Percentiles rank a stretch among this genome's conserved stretches.
Evolutionary conservation across 2,797 vertebrate species (phyloP).

Genomic region (Rhyacichthys aspro): DNA sequence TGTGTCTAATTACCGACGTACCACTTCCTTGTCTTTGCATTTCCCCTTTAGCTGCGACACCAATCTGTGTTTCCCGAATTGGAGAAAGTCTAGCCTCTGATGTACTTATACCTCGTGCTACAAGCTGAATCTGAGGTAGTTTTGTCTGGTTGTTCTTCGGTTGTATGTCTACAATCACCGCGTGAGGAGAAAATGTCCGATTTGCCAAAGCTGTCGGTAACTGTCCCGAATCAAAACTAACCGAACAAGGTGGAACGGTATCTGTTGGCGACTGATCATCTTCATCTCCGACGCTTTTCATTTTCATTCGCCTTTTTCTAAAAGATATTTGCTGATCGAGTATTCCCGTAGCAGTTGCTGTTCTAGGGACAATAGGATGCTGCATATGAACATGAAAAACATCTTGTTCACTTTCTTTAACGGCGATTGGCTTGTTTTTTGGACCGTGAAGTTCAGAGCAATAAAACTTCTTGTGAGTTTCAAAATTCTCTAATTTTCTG

Average conservation of each 20-base stretch:
- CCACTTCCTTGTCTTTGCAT: conserved; percentile 91
- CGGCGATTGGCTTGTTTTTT: conserved; percentile 86
- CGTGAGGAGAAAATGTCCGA: conserved; percentile 70
- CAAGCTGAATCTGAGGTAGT: conserved; percentile 85
- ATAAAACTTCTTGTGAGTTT: conserved; percentile 99
- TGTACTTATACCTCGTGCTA: conserved; percentile 80
- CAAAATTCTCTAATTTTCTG: conserved; percentile 96
- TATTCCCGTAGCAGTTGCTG: conserved; percentile 75
- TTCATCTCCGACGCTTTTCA: conserved; percentile 98
- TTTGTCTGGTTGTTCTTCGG: conserved; percentile 78
- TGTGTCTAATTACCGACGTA: conserved; percentile 98
- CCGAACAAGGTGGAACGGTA: conserved; percentile 77
- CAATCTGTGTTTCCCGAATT: conserved; percentile 82
- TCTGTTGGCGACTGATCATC: conserved; percentile 92
- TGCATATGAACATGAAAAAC: conserved; percentile 74
- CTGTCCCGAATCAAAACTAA: conserved; percentile 81
- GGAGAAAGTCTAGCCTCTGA: conserved; percentile 81
- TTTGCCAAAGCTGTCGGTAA: conserved; percentile 63
- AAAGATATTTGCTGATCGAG: conserved; percentile 92
- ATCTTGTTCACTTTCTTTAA: conserved; percentile 87
- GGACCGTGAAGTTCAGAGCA: conserved; percentile 98
- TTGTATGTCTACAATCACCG: conserved; percentile 77
- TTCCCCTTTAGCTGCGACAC: conserved; percentile 77
- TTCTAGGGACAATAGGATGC: conserved; percentile 83
- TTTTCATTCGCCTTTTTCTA: conserved; percentile 95